A percentile compares a stretch with the other conserved stretches of the same genome.
phyloP scores from a whole-genome alignment of 1,140 invertebrate genomes.

The Samia ricini region DNA sequence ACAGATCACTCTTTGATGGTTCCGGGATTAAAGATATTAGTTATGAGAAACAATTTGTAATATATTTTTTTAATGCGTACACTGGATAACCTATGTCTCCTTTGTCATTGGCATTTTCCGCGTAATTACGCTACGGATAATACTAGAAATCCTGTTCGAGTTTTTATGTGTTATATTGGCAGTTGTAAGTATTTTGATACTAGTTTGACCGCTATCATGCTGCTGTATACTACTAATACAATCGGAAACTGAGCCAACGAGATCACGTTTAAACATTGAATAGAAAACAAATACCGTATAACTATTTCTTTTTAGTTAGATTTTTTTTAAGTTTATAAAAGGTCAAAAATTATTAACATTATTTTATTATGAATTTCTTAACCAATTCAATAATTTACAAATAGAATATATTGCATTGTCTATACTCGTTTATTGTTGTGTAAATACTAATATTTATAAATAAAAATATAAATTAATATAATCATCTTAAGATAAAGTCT shows the following conservation, averaged over 20 bases:
- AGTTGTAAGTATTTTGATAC: conserved; percentile 6
- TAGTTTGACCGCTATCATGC: conserved; percentile 12
- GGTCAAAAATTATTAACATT: neutral
- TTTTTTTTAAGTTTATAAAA: neutral
- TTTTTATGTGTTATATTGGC: conserved; percentile 32
- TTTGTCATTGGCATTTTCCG: conserved; percentile 53
- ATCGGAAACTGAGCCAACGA: conserved; percentile 5
- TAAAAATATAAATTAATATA: too few relatives aligned
- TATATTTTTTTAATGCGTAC: conserved; percentile 2
- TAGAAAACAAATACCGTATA: neutral
- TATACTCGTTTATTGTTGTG: too few relatives aligned
- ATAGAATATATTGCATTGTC: too few relatives aligned
- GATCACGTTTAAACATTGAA: neutral
- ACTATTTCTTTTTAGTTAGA: neutral
- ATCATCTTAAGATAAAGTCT: too few relatives aligned
- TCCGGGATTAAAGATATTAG: neutral
- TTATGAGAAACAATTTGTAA: neutral
- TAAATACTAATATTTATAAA: too few relatives aligned
- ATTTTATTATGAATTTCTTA: too few relatives aligned
- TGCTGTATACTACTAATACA: conserved; percentile 11
- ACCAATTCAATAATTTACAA: too few relatives aligned
- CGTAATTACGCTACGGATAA: conserved; percentile 43
- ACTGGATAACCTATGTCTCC: conserved; percentile 24
- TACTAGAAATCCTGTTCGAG: conserved; percentile 58
- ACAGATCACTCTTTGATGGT: neutral